Base-by-base conservation (phyloP, 1,140 invertebrate genomes). In the Gonioctena quinquepunctata region DNA sequence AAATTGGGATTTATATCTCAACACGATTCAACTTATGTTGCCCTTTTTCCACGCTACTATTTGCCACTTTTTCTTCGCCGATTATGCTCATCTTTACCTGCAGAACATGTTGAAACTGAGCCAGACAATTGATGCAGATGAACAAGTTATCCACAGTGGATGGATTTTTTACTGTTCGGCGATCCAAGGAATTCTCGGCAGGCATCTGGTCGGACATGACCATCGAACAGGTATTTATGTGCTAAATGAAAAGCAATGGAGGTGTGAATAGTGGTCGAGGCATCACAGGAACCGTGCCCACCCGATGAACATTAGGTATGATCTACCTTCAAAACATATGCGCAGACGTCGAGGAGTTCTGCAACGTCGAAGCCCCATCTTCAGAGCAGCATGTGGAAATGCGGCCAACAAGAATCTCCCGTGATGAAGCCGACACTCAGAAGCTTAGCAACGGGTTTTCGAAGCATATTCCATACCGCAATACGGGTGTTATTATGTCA, bases 31-130 rank as follows among this genome's bases (percentile, higher is more conserved):
- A 48, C 66, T 78, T 62, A 85, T 85, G 80, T 67, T 85, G 8
- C 83, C 81, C 2, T 82, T 76, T 65, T 83, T 85, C 70, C 79
- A 83, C 68, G 80, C 83, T 0, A 59, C 75, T 68, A 83, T n/a
- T n/a, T n/a, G 85, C 11, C 85, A 86, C 72, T 82, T 82, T 67
- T 64, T 80, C 19, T 85, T 85, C 75, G 80, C 83, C 4, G 86
- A 86, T 80, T 83, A 81, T 62, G 73, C 73, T 27, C 79, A 82
- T 33, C 57, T 85, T 16, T 86, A 86, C 74, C 64, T 86, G 11
- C 82, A 84, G 79, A 71, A 84, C 75, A 85, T 83, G 83, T 0
- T 52, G 59, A 77, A 59, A 71, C 70, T 81, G 68, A 66, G 76
- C 77, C 56, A 75, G 62, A 59, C 75, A 21, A 66, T 72, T 60